Evolutionary conservation across 53 echinoderm and acorn worm genomes (phyloP).

Genomic region (Mesocentrotus franciscanus): DNA sequence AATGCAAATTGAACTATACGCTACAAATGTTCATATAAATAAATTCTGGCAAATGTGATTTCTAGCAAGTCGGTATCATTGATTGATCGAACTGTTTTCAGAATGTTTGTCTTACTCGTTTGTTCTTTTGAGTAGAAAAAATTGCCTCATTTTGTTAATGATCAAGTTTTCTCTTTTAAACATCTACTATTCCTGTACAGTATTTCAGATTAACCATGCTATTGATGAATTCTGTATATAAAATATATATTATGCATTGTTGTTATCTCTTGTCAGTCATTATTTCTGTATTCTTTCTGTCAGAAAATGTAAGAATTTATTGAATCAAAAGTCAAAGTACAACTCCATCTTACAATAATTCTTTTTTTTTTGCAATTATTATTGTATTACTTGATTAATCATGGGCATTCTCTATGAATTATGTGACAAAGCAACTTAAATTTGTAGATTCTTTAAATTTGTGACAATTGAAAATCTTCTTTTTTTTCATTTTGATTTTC

Average conservation of each 20-base stretch:
- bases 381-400: neutral
- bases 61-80: neutral
- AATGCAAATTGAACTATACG: neutral
- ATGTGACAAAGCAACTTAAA: neutral
- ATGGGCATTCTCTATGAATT: neutral
- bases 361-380: neutral
- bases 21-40: neutral
- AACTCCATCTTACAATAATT: neutral
- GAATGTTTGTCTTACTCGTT: neutral
- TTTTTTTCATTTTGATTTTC: too few relatives aligned
- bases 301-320: neutral
- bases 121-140: conserved; percentile 5
- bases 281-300: conserved; percentile 28
- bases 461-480: neutral
- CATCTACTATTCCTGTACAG: conserved; percentile 1
- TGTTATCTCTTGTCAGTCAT: neutral
- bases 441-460: neutral
- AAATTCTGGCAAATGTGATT: neutral
- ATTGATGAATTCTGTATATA: neutral
- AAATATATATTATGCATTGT: conserved; percentile 46
- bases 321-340: neutral
- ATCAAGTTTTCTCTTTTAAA: conserved; percentile 18
- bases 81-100: neutral
- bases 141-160: neutral
- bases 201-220: conserved; percentile 13